Percentiles rank a stretch among this genome's conserved stretches.
These are phyloP conservation scores for Odontophorus gujanensis DNA, from an alignment of 2,113 vertebrate genomes.

Conservation along the genomic window DNA sequence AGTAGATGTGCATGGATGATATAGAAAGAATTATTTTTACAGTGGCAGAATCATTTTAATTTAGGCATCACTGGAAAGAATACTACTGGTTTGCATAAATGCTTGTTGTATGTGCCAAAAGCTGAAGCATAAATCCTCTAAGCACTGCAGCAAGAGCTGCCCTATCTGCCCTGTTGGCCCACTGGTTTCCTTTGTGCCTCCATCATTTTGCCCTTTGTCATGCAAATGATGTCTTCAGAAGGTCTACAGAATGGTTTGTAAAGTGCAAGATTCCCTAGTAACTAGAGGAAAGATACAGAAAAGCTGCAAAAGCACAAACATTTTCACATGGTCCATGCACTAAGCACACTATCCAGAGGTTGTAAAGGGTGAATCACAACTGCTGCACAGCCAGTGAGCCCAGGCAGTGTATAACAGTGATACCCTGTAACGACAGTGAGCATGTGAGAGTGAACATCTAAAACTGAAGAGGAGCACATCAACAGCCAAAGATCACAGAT, in stretches of 20 bases:
- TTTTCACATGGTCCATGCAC: background rate
- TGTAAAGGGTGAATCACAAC: background rate
- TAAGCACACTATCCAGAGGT: background rate
- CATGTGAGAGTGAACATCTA: background rate
- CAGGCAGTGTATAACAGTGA: rapidly evolving
- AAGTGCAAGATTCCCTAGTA: background rate
- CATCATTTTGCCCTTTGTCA: background rate
- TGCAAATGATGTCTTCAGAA: background rate
- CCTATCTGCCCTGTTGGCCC: background rate
- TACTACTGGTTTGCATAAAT: background rate
- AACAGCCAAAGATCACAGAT: background rate
- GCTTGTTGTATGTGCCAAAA: background rate
- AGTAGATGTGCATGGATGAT: background rate
- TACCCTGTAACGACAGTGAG: background rate
- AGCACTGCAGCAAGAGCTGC: background rate
- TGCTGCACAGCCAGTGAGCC: background rate
- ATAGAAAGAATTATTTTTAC: background rate
- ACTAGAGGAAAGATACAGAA: background rate
- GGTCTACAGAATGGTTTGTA: background rate
- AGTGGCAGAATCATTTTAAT: background rate
- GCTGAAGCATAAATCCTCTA: background rate
- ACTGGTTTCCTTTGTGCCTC: background rate
- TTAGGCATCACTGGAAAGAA: background rate
- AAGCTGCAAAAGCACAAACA: background rate
- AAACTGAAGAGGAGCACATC: background rate